Percentiles rank a stretch among this genome's conserved stretches.
Evolutionary conservation across 2,113 vertebrate species (phyloP).

Genomic region (Nibea albiflora): DNA sequence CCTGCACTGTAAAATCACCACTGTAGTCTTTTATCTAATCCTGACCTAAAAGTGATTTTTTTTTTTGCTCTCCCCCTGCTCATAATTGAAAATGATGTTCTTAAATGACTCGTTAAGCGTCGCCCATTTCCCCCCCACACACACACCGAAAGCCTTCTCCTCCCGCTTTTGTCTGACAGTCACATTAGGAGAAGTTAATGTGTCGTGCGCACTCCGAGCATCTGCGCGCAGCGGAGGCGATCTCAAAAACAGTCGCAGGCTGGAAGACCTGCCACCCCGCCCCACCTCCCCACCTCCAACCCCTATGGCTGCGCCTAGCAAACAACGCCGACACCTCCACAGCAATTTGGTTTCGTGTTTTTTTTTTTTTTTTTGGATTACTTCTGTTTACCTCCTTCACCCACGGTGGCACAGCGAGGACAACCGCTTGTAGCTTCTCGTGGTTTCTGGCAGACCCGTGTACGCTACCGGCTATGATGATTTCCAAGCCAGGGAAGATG

Average conservation of each 20-base stretch:
- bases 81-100: conserved; percentile 60
- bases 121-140: conserved; percentile 24
- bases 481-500: conserved; percentile 59
- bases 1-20: conserved; percentile 44
- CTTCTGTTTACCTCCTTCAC: conserved; percentile 26
- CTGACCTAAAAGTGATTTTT: conserved; percentile 28
- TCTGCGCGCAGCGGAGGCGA: conserved; percentile 29
- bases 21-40: conserved; percentile 53
- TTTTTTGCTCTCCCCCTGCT: neutral
- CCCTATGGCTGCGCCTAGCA: neutral
- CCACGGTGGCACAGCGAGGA: conserved; percentile 23
- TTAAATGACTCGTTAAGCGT: conserved; percentile 49
- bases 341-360: conserved; percentile 16
- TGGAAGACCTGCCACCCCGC: conserved; percentile 21
- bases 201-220: conserved; percentile 28
- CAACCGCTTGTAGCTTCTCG: conserved; percentile 18
- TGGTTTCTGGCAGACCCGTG: conserved; percentile 43
- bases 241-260: conserved; percentile 25
- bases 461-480: conserved; percentile 42
- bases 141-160: conserved; percentile 25
- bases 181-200: conserved; percentile 55
- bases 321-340: conserved; percentile 4
- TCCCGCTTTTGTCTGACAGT: conserved; percentile 10
- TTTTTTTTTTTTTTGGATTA: conserved; percentile 26
- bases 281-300: no score